phyloP scores from a whole-genome alignment of 2,797 vertebrate species.

The Chaenodraco wilsoni region DNA sequence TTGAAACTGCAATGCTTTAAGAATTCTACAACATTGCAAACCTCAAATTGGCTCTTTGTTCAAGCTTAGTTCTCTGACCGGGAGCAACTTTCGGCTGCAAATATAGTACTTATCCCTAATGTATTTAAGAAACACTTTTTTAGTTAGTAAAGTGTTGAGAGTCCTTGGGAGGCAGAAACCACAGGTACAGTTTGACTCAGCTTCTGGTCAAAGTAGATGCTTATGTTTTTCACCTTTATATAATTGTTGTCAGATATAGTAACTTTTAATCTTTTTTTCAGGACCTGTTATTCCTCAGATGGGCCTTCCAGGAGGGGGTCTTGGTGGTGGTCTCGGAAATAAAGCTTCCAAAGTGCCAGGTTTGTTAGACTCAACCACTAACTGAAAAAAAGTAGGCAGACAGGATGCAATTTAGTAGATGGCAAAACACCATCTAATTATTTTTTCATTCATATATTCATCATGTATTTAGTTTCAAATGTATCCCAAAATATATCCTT shows the following conservation, averaged over 20 bases:
- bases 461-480: no score
- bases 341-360: constrained; percentile 91
- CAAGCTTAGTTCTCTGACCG: constrained; percentile 7
- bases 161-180: constrained; percentile 22
- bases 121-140: constrained; percentile 2
- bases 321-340: constrained; percentile 77
- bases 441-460: no score
- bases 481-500: neutral
- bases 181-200: constrained; percentile 17
- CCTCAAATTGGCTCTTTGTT: constrained; percentile 7
- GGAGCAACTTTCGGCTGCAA: constrained; percentile 11
- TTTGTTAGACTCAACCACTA: constrained; percentile 72
- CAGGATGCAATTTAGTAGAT: constrained; percentile 47
- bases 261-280: constrained; percentile 61
- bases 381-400: constrained; percentile 32
- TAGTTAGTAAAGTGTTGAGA: neutral
- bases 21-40: constrained; percentile 2
- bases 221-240: constrained; percentile 13
- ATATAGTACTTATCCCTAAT: constrained; percentile 2
- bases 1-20: constrained; percentile 4
- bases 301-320: constrained; percentile 85
- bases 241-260: constrained; percentile 28
- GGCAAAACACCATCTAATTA: neutral
- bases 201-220: constrained; percentile 2
- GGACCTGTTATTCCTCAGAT: constrained; percentile 89